Percentiles rank a stretch among this genome's conserved stretches.
phyloP scores from a whole-genome alignment of 1,140 invertebrate species.

The Diorhabda sublineata region DNA sequence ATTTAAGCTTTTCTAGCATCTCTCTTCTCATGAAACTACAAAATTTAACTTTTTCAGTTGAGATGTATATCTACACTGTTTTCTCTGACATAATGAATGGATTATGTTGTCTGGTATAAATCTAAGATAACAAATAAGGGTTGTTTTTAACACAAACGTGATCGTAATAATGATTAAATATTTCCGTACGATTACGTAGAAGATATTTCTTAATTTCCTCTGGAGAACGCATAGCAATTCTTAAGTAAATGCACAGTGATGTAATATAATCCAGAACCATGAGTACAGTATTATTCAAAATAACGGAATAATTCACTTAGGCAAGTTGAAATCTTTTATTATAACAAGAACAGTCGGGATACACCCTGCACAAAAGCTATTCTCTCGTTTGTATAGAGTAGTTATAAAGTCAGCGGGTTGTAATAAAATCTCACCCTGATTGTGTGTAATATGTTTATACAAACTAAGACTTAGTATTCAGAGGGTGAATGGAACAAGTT shows the following conservation, averaged over 20 bases:
- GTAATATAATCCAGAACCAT: not conserved
- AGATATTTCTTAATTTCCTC: conserved; percentile 3
- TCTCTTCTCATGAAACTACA: too few species aligned
- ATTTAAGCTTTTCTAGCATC: too few species aligned
- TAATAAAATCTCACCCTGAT: conserved; percentile 35
- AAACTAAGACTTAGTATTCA: conserved; percentile 39
- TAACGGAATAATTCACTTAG: conserved; percentile 1
- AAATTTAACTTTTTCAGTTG: too few species aligned
- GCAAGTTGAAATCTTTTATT: not conserved
- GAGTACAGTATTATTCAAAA: conserved; percentile 1
- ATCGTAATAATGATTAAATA: conserved; percentile 1
- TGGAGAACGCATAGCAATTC: not conserved
- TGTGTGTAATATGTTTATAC: conserved; percentile 40
- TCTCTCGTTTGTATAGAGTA: conserved; percentile 19
- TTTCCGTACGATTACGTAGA: not conserved
- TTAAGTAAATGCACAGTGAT: not conserved
- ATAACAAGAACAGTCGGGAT: not conserved
- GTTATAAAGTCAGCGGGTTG: conserved; percentile 32
- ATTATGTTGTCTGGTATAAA: too few species aligned
- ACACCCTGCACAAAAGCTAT: conserved; percentile 10
- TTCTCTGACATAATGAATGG: too few species aligned
- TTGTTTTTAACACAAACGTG: not conserved
- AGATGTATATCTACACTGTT: too few species aligned
- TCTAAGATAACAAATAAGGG: too few species aligned
- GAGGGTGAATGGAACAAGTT: conserved; percentile 32